Conservation (phyloP, 2,888 invertebrate species). For the Ophioninae sp. region DNA sequence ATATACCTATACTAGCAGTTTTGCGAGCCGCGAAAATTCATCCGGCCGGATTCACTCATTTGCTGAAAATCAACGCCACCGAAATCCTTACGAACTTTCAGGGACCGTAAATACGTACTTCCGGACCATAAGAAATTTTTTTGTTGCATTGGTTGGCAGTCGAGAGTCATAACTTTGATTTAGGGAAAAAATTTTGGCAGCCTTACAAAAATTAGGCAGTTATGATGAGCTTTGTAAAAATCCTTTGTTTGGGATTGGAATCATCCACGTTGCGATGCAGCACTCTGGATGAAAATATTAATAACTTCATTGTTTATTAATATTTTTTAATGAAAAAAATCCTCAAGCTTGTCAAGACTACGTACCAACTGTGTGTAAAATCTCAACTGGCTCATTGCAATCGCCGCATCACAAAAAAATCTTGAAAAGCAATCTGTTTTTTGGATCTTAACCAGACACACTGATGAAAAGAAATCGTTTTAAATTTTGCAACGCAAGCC, state of each 20-base stretch:
- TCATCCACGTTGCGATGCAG: too few species aligned
- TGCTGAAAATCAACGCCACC: conserved; percentile 43
- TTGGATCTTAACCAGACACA: too few species aligned
- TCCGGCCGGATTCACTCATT: conserved; percentile 49
- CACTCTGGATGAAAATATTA: too few species aligned
- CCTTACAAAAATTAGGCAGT: not conserved
- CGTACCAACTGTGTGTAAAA: too few species aligned
- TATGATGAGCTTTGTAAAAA: not conserved
- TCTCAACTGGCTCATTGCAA: too few species aligned
- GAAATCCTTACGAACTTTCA: conserved; percentile 30
- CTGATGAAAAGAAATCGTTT: too few species aligned
- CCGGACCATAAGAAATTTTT: not conserved
- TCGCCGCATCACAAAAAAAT: too few species aligned
- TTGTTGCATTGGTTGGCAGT: not conserved
- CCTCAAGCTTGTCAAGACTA: too few species aligned
- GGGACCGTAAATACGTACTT: conserved; percentile 18
- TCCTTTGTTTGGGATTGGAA: not conserved
- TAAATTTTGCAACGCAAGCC: not conserved
- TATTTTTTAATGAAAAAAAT: too few species aligned
- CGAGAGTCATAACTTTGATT: not conserved
- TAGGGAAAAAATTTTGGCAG: not conserved
- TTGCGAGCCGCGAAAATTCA: conserved; percentile 3
- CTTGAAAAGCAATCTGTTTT: too few species aligned
- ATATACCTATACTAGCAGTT: conserved; percentile 10
- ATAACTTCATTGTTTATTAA: too few species aligned